phyloP scores from a whole-genome alignment of 92 coral and sea anemone species.

The Isaurus tuberculatus region DNA sequence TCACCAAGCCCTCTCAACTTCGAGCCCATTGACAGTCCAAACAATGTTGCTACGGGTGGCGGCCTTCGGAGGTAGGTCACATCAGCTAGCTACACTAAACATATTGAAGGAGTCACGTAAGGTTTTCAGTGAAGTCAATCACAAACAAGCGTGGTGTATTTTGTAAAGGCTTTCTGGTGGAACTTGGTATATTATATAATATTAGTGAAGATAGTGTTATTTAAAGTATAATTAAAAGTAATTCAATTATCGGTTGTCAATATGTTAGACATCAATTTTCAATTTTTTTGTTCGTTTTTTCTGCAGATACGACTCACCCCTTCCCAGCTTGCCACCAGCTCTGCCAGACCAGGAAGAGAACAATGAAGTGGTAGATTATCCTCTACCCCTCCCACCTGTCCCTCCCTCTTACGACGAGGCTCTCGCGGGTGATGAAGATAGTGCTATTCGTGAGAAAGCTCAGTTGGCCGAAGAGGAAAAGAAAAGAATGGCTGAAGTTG shows the following conservation, averaged over 20 bases:
- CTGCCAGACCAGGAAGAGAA: slow-evolving; percentile 23
- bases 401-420: slow-evolving; percentile 41
- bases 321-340: slow-evolving; percentile 31
- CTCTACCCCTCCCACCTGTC: slow-evolving; percentile 45
- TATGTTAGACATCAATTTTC: no score
- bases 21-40: slow-evolving; percentile 16
- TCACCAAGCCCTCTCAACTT: slow-evolving; percentile 44
- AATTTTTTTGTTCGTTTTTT: background rate
- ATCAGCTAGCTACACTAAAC: no score
- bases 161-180: background rate
- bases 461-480: slow-evolving; percentile 39
- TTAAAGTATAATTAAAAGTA: no score
- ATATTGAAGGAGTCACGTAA: no score
- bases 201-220: no score
- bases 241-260: no score
- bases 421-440: slow-evolving; percentile 8
- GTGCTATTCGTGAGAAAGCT: slow-evolving; percentile 34
- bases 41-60: background rate
- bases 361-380: slow-evolving; percentile 20
- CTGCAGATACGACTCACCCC: slow-evolving; percentile 29
- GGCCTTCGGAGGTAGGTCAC: slow-evolving; percentile 7
- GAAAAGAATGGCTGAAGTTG: slow-evolving; percentile 24
- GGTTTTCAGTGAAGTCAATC: background rate
- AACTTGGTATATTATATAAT: no score
- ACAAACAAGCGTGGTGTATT: background rate